Conservation (phyloP, 2,888 invertebrate species). For the Hecatera dysodea region DNA sequence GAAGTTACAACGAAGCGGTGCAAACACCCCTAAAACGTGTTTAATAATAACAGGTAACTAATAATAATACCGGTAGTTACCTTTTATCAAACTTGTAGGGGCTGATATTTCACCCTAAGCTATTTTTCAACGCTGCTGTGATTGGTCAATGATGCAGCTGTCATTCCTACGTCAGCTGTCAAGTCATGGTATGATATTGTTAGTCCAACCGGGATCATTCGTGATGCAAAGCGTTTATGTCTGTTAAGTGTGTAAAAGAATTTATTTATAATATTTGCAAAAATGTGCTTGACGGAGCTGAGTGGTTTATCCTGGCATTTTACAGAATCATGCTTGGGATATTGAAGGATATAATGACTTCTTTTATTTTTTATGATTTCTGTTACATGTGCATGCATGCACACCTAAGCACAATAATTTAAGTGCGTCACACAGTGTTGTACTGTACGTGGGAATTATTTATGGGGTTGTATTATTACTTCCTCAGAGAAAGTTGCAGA, state of each 20-base stretch:
- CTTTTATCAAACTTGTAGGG: conserved; percentile 1
- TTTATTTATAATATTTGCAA: not conserved
- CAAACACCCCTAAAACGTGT: not conserved
- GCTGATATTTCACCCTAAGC: conserved; percentile 14
- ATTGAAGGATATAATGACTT: not conserved
- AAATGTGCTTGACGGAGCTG: not conserved
- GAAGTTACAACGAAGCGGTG: not conserved
- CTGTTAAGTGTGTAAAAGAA: not conserved
- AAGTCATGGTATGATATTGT: not conserved
- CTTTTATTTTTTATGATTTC: not conserved
- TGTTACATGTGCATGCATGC: not conserved
- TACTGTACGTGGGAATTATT: not conserved
- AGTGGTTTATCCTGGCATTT: not conserved
- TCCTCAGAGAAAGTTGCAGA: too few species aligned
- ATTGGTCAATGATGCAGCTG: conserved; percentile 23
- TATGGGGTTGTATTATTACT: too few species aligned
- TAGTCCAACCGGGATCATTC: conserved; percentile 2
- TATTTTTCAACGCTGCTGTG: conserved; percentile 9
- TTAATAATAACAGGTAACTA: not conserved
- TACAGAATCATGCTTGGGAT: not conserved
- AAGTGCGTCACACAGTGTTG: not conserved
- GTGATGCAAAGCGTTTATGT: not conserved
- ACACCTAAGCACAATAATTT: not conserved
- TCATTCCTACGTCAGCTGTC: not conserved
- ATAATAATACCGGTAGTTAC: conserved; percentile 21